These are phyloP conservation scores for Pelagia noctiluca DNA, from an alignment of 30 jellyfish, hydroid and myxozoan species.

Conservation along the genomic window DNA sequence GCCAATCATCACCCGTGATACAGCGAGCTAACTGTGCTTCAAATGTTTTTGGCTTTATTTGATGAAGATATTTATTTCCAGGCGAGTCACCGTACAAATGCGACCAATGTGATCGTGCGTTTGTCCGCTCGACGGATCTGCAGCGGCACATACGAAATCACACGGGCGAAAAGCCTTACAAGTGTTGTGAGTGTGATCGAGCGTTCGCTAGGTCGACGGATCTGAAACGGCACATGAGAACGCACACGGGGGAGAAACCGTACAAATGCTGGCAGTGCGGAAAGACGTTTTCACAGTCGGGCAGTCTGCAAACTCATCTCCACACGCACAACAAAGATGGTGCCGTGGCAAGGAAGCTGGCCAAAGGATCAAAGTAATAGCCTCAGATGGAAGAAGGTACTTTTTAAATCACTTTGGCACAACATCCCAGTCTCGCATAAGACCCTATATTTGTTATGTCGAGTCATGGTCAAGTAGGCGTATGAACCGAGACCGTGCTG, in stretches of 20 bases:
- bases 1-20: too few relatives aligned
- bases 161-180: conserved; percentile 99
- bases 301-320: conserved; percentile 84
- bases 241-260: conserved; percentile 99
- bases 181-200: conserved; percentile 95
- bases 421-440: too few relatives aligned
- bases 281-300: conserved; percentile 85
- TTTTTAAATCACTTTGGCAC: too few relatives aligned
- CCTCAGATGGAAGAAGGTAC: too few relatives aligned
- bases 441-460: too few relatives aligned
- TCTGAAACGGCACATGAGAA: conserved; percentile 97
- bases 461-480: too few relatives aligned
- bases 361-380: conserved; percentile 62
- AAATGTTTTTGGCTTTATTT: background rate
- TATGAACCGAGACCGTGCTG: too few relatives aligned
- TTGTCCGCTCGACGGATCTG: conserved; percentile 98
- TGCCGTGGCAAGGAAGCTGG: conserved; percentile 43
- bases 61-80: conserved; percentile 7
- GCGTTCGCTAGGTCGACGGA: conserved; percentile 99
- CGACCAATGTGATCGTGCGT: conserved; percentile 98
- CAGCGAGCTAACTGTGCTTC: too few relatives aligned
- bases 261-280: conserved; percentile 93
- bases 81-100: conserved; percentile 99
- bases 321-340: conserved; percentile 85
- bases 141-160: conserved; percentile 98